Evolutionary conservation across 1,140 invertebrate genomes (phyloP), one percentile per base, ranked within the genome.

Genomic region (Stegodyphus dumicola): DNA sequence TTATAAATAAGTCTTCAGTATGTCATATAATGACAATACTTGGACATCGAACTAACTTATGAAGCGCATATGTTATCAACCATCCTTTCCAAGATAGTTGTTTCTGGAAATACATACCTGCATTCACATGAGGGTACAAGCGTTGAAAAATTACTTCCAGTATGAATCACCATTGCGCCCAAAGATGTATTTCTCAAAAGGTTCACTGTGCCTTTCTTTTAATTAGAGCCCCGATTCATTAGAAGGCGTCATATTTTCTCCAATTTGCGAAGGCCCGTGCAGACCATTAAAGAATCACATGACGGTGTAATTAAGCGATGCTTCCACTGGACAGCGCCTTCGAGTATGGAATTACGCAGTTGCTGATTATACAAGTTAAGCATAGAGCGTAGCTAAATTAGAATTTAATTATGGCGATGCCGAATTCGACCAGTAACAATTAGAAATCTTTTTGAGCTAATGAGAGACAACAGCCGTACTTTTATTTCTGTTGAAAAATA

Each of bases 211-310:
- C 64, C 60, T n/a, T 53, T 6, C 66, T 33, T 33, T 69, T 78
- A 78, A 78, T 78, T 78, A 78, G 54, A 17, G 77, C 48, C 9
- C 51, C 18, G 65, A 65, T 78, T 78, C 77, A 78, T 78, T 78
- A 78, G 49, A n/a, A 48, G 66, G 66, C 66, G 66, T 69, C 64
- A 78, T 78, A 78, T 78, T 78, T 78, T 78, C 77, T 78, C 49
- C 77, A 67, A 69, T 78, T 78, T 78, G n/a, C 49, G 77, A 69
- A 54, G 52, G 53, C 60, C 66, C 66, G 56, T 53, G 65, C 17
- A 64, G 56, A 7, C 49, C 77, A 69, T 78, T 78, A 78, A 67
- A 78, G 64, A 78, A 69, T 78, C 77, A 78, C 77, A 78, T 78
- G 69, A 78, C 77, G 77, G 13, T 15, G 64, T 78, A 78, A 78